Evolutionary conservation across 2,113 vertebrate species (phyloP), one percentile per base, ranked within the genome.

Genomic region (Sturnira hondurensis): DNA sequence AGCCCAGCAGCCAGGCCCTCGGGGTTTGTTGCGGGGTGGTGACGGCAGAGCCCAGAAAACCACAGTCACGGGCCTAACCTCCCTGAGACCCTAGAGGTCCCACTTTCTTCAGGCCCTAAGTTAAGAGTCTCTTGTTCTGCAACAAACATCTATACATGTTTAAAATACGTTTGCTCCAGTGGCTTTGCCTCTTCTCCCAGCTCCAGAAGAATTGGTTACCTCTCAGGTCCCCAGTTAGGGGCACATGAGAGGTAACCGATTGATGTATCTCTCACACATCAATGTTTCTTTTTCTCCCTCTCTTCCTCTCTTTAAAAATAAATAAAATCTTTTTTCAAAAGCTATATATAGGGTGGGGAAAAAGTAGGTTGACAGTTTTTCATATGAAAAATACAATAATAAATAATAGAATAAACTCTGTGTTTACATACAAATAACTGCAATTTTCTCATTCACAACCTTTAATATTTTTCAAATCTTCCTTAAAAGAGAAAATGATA

Each of bases 401-500:
- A 65, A 47, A 31, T 31, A 76, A 76, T 47, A 47, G 28, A 77
- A 52, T 20, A 52, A 52, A 31, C 45, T n/a, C 43, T 20, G 45
- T 47, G 43, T 52, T 50, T n/a, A 11, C 17, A 12, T 33, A 50
- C 45, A 50, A 19, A 77, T 28, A 77, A 68, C 31, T 52, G 31
- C 63, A 38, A 47, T 88, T 74, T 61, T 47, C 81, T 67, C n/a
- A 85, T 38, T 58, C 81, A 47, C 68, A 38, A 92, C 47, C 13
- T 68, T 85, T 82, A 76, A n/a, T 20, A 31, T 61, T 81, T 33
- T 77, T 73, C 12, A 63, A 77, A 65, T 94, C 28, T 65, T 58
- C 65, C 38, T 43, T 52, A 52, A 43, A 45, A 58, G 91, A 76
- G 15, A 67, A 96, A 96, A 38, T 38, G 83, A 45, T 65, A 88